Conservation (phyloP, 1,140 invertebrate genomes). For the Zaprionus gabonicus region DNA sequence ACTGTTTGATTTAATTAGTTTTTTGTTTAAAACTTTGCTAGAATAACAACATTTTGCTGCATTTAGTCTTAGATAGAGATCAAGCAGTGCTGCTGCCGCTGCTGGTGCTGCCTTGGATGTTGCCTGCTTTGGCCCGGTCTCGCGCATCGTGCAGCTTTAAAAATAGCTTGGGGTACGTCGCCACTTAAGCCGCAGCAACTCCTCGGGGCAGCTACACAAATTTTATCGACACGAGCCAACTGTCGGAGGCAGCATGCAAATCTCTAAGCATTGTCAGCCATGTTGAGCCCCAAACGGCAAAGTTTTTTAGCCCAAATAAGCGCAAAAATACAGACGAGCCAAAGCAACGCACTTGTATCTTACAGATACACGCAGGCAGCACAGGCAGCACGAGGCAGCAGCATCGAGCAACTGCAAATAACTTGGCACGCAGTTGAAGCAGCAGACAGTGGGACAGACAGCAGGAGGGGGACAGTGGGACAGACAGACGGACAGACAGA, state of each 20-base stretch:
- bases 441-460: neutral
- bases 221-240: slow-evolving; percentile 83
- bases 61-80: slow-evolving; percentile 48
- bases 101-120: neutral
- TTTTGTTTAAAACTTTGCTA: slow-evolving; percentile 34
- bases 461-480: no score
- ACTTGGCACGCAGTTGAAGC: slow-evolving; percentile 71
- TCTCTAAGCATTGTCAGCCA: slow-evolving; percentile 81
- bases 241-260: slow-evolving; percentile 63
- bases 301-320: slow-evolving; percentile 82
- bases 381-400: slow-evolving; percentile 8
- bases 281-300: slow-evolving; percentile 62
- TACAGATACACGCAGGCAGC: slow-evolving; percentile 55
- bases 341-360: slow-evolving; percentile 57
- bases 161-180: slow-evolving; percentile 71
- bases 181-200: slow-evolving; percentile 70
- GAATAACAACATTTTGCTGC: slow-evolving; percentile 18
- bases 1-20: slow-evolving; percentile 25
- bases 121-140: slow-evolving; percentile 17
- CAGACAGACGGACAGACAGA: neutral
- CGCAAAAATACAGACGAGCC: slow-evolving; percentile 66
- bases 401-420: slow-evolving; percentile 69
- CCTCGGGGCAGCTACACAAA: slow-evolving; percentile 61
- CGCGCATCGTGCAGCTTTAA: slow-evolving; percentile 52
- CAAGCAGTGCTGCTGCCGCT: slow-evolving; percentile 23